Percentiles rank a stretch among this genome's conserved stretches.
Evolutionary conservation across 2,113 vertebrate genomes (phyloP).

Genomic region (Phaetusa simplex): DNA sequence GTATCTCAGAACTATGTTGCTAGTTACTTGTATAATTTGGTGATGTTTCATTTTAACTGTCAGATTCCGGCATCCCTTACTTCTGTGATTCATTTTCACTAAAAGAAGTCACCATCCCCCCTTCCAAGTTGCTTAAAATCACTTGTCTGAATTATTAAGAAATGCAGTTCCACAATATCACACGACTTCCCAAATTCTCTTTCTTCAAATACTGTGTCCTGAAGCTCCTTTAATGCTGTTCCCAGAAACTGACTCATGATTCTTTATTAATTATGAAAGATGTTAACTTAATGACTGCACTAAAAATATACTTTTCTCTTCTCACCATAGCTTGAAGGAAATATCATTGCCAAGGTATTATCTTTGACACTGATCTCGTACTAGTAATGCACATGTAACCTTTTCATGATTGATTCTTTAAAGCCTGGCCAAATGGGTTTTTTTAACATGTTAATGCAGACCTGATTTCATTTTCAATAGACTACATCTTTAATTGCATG

Average conservation of each 20-base stretch:
- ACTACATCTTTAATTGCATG: not conserved
- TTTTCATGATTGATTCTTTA: slow-evolving; percentile 7
- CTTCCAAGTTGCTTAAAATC: not conserved
- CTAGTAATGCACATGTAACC: not conserved
- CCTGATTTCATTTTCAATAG: not conserved
- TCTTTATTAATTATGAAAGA: slow-evolving; percentile 38
- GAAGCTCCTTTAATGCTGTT: slow-evolving; percentile 12
- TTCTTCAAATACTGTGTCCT: not conserved
- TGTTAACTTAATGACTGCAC: slow-evolving; percentile 17
- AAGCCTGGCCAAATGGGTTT: not conserved
- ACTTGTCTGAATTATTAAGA: not conserved
- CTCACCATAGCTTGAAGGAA: not conserved
- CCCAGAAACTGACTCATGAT: slow-evolving; percentile 27
- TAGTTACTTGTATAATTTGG: not conserved
- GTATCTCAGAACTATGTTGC: not conserved
- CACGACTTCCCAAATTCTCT: not conserved
- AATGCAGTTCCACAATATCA: not conserved
- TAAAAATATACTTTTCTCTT: not conserved
- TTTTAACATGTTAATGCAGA: not conserved
- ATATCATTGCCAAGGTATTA: not conserved
- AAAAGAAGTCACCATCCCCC: not conserved
- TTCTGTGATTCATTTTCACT: not conserved
- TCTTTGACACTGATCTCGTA: not conserved
- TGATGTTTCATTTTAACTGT: not conserved
- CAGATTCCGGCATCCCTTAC: not conserved